Conservation (phyloP, 2,113 vertebrate genomes). For the Thamnophis sirtalis region DNA sequence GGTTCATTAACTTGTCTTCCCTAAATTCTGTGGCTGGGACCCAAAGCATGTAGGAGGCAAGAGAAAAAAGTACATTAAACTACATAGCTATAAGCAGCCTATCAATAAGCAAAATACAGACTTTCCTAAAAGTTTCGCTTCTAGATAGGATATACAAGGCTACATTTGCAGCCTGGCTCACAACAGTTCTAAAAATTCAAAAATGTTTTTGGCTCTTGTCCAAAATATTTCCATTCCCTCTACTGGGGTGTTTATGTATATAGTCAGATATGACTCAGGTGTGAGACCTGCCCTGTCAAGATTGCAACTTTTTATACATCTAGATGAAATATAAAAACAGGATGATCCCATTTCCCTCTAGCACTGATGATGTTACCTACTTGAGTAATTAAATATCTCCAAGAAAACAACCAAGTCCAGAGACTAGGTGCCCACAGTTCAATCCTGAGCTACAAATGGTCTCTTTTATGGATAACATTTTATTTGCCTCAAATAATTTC, state of each 20-base stretch:
- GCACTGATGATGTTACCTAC: neutral
- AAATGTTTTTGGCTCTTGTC: neutral
- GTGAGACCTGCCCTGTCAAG: neutral
- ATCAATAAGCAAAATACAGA: neutral
- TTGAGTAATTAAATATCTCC: neutral
- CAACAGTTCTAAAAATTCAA: neutral
- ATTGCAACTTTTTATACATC: neutral
- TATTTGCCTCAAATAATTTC: neutral
- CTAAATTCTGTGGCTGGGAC: constrained; percentile 12
- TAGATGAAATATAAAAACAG: neutral
- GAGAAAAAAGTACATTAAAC: neutral
- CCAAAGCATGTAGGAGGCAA: neutral
- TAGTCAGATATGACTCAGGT: neutral
- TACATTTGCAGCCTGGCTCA: neutral
- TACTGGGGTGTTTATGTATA: neutral
- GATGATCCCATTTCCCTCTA: neutral
- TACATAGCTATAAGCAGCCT: neutral
- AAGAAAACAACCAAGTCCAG: neutral
- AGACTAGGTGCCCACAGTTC: neutral
- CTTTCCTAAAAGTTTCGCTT: neutral
- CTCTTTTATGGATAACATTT: neutral
- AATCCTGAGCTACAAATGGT: neutral
- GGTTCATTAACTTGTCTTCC: constrained; percentile 44
- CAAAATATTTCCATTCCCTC: neutral
- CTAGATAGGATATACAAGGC: neutral